These are phyloP conservation scores for Pachyseris speciosa DNA, from an alignment of 64 coral and sea anemone species.

Conservation along the genomic window DNA sequence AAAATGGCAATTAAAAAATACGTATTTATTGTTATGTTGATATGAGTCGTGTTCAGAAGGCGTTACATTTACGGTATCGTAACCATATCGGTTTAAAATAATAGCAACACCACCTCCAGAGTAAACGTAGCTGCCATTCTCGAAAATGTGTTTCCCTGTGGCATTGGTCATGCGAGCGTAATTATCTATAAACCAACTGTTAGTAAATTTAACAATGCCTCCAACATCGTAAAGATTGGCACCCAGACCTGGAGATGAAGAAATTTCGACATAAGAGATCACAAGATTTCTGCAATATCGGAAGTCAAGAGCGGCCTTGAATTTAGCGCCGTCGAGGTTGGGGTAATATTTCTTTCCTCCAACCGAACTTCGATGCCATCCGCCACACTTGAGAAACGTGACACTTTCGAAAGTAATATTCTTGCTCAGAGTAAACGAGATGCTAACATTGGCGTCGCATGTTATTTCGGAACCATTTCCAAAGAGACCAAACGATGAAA, in stretches of 20 bases:
- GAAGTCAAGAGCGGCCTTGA: slow-evolving; percentile 73
- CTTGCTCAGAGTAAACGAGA: slow-evolving; percentile 63
- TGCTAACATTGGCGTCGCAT: slow-evolving; percentile 63
- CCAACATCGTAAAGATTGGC: slow-evolving; percentile 77
- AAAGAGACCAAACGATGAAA: slow-evolving; percentile 51
- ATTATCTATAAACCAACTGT: slow-evolving; percentile 67
- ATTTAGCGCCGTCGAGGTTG: slow-evolving; percentile 25
- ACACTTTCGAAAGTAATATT: slow-evolving; percentile 59
- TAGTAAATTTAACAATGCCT: slow-evolving; percentile 51
- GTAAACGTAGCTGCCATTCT: slow-evolving; percentile 14
- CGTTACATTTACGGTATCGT: slow-evolving; percentile 36
- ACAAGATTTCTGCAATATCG: slow-evolving; percentile 71
- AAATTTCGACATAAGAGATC: slow-evolving; percentile 60
- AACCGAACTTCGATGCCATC: slow-evolving; percentile 58
- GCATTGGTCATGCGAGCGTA: background rate
- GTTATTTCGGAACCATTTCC: slow-evolving; percentile 37
- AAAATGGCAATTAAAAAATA: slow-evolving; percentile 63
- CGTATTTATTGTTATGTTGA: slow-evolving; percentile 65
- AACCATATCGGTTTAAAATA: slow-evolving; percentile 28
- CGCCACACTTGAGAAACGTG: slow-evolving; percentile 69
- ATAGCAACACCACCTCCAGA: slow-evolving; percentile 81
- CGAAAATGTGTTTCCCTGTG: background rate
- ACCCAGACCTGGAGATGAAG: slow-evolving; percentile 58
- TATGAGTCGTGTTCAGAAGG: slow-evolving; percentile 31
- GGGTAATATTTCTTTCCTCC: slow-evolving; percentile 18